Evolutionary conservation across 2,797 vertebrate species (phyloP), one percentile per base, ranked within the genome.

Genomic region (Xyrichtys novacula): DNA sequence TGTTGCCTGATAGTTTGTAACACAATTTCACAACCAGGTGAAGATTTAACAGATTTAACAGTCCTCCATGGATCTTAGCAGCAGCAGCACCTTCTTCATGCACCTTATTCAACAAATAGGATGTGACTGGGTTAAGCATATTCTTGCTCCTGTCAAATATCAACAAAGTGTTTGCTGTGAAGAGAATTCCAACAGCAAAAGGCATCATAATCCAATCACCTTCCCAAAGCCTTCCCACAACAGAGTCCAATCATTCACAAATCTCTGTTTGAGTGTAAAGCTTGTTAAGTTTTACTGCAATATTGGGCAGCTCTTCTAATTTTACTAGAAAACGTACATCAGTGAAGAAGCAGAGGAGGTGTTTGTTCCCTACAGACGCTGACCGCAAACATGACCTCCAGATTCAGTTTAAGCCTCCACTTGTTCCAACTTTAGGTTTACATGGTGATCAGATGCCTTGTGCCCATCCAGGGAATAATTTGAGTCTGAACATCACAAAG

Each of bases 401-500:
- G 31, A 56, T 28, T 38, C 2, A 1, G 16, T n/a, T 29, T 19
- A 20, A 54, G 38, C 22, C 34, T 16, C 3, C 12, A 19, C 34
- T 58, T 25, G 28, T 28, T 34, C 23, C 22, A 49, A 56, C 44
- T 66, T 59, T 28, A 6, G n/a, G 60, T 16, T 7, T 5, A 5
- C 42, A 4, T 20, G 49, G 44, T 61, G 63, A 83, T 66, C 56
- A 50, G 77, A 78, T 71, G 71, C 28, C 78, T 74, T 69, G 68
- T 65, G 68, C 68, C 78, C 71, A 76, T 67, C 49, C 36, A 71
- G 75, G 85, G 71, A 90, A 76, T 77, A 69, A 78, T 83, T 75
- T 53, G 69, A 78, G 72, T 84, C 68, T 39, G 72, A 62, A 55
- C 19, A 42, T 63, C 65, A 46, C 67, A 38, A 65, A 57, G 65